Conservation (phyloP, 2,113 vertebrate genomes). For the Calypte anna region DNA sequence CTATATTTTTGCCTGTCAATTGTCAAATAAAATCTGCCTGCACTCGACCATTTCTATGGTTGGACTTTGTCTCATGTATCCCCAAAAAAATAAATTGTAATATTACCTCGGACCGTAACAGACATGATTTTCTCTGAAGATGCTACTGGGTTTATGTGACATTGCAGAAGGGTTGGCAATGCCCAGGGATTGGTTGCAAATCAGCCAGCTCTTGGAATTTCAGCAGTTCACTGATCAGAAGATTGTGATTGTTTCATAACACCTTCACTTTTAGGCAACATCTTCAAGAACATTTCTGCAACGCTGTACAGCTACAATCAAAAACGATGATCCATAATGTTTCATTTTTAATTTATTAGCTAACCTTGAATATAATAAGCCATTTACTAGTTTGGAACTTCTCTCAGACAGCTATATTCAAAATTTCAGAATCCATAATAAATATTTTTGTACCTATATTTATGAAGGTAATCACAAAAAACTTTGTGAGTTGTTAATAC, state of each 20-base stretch:
- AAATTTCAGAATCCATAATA: background rate
- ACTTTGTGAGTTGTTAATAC: background rate
- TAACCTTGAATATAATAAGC: background rate
- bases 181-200: background rate
- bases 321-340: background rate
- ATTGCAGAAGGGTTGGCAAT: background rate
- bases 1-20: no score
- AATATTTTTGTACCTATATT: background rate
- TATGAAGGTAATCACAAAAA: background rate
- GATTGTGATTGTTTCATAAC: background rate
- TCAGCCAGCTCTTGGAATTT: background rate
- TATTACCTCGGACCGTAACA: no score
- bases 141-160: background rate
- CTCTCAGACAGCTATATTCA: background rate
- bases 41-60: no score
- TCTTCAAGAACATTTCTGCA: background rate
- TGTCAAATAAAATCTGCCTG: no score
- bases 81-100: no score
- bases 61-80: no score
- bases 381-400: background rate
- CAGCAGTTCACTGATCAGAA: background rate
- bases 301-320: background rate
- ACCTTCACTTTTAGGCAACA: background rate
- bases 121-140: background rate
- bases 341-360: background rate